These are phyloP conservation scores for Mus caroli DNA, from an alignment of 2,797 vertebrate species.

Conservation along the genomic window DNA sequence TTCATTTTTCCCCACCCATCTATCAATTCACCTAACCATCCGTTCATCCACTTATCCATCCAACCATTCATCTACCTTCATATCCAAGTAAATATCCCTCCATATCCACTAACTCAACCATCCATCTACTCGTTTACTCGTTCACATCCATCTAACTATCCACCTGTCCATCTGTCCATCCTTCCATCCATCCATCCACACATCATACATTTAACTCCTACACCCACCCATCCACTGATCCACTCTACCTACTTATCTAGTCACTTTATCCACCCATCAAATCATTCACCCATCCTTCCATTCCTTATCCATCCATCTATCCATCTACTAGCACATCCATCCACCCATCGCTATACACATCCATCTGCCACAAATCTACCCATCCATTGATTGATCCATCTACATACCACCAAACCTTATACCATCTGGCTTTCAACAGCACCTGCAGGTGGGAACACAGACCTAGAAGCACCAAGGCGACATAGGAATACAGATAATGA, in stretches of 20 bases:
- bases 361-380: neutral
- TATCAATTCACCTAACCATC: no score
- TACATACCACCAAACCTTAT: no score
- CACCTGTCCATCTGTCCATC: neutral
- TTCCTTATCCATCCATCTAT: neutral
- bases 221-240: neutral
- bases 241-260: neutral
- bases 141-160: neutral
- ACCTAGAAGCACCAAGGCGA: neutral
- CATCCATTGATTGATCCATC: neutral
- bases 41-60: neutral
- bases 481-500: neutral
- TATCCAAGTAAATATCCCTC: neutral
- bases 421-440: neutral
- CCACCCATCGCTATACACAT: neutral
- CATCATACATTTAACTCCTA: neutral
- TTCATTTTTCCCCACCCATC: neutral
- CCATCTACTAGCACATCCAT: neutral
- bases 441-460: neutral
- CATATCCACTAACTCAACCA: neutral
- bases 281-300: neutral
- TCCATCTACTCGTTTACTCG: neutral
- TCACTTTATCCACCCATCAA: neutral
- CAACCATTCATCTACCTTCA: neutral
- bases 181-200: neutral